A percentile compares a stretch with the other conserved stretches of the same genome.
Conservation (phyloP, 2,888 invertebrate genomes). For the Electrophaes corylata region DNA sequence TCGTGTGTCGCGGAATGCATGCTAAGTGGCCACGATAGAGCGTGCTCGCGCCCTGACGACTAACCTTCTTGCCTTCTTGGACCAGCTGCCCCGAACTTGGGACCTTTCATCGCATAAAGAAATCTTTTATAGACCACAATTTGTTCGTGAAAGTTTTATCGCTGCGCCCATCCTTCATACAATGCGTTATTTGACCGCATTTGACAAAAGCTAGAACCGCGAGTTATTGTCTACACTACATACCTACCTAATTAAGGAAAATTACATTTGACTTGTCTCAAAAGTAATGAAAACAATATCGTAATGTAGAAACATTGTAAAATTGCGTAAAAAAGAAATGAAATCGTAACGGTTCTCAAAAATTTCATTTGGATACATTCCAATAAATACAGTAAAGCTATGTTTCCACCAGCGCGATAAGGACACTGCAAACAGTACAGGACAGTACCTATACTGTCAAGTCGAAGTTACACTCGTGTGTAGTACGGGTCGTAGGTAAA, state of each 20-base stretch:
- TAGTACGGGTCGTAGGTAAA: no score
- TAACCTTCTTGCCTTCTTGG: conserved; percentile 70
- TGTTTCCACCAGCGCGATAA: not conserved
- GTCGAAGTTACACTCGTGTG: not conserved
- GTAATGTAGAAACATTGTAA: not conserved
- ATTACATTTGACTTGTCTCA: not conserved
- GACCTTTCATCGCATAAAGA: conserved; percentile 68
- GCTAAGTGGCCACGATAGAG: conserved; percentile 62
- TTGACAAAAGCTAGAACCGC: conserved; percentile 19
- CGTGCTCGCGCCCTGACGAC: conserved; percentile 47
- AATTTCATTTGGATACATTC: conserved; percentile 43
- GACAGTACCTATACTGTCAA: no score
- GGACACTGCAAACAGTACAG: no score
- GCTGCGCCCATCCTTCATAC: conserved; percentile 48
- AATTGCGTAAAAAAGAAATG: conserved; percentile 2
- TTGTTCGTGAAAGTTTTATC: conserved; percentile 73
- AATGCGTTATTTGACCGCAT: conserved; percentile 39
- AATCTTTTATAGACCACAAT: conserved; percentile 69
- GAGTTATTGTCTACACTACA: not conserved
- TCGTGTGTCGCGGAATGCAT: conserved; percentile 63
- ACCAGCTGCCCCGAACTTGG: conserved; percentile 65
- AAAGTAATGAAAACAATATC: not conserved
- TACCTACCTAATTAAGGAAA: not conserved
- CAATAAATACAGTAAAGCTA: conserved; percentile 44
- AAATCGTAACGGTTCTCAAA: conserved; percentile 8